Evolutionary conservation across 2,888 invertebrate species (phyloP).

Genomic region (Drosophila nr. medialis): DNA sequence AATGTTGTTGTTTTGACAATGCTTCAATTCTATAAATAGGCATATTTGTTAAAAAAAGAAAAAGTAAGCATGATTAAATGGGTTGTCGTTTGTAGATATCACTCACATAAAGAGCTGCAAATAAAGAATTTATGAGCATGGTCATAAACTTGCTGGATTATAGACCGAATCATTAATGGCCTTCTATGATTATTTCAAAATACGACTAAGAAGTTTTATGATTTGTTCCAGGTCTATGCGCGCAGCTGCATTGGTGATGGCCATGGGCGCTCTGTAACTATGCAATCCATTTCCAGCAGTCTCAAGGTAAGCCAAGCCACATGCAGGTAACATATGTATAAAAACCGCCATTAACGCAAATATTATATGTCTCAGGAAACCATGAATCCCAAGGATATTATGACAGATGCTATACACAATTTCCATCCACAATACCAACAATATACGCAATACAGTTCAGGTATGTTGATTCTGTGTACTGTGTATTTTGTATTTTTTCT

Average conservation of each 20-base stretch:
- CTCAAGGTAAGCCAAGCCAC: constrained; percentile 89
- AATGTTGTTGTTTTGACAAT: neutral
- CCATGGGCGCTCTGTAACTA: constrained; percentile 96
- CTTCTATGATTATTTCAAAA: neutral
- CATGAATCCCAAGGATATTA: constrained; percentile 99
- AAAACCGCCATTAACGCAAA: neutral
- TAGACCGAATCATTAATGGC: neutral
- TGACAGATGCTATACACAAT: constrained; percentile 99
- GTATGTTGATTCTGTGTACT: constrained; percentile 86
- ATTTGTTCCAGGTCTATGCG: constrained; percentile 87
- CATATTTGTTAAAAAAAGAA: neutral
- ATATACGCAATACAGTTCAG: constrained; percentile 98
- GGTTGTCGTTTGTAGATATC: neutral
- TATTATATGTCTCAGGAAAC: constrained; percentile 90
- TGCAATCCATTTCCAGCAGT: constrained; percentile 99
- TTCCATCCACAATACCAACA: constrained; percentile 99
- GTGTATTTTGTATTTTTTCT: constrained; percentile 21
- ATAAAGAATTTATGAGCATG: neutral
- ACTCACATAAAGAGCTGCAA: neutral
- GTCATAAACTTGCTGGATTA: neutral
- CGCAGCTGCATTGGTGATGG: constrained; percentile 93
- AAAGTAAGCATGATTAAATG: neutral
- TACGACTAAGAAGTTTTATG: neutral
- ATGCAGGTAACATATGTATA: neutral
- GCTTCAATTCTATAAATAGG: neutral